Base-by-base conservation (phyloP, 2,797 vertebrate genomes). In the Protonibea diacanthus region DNA sequence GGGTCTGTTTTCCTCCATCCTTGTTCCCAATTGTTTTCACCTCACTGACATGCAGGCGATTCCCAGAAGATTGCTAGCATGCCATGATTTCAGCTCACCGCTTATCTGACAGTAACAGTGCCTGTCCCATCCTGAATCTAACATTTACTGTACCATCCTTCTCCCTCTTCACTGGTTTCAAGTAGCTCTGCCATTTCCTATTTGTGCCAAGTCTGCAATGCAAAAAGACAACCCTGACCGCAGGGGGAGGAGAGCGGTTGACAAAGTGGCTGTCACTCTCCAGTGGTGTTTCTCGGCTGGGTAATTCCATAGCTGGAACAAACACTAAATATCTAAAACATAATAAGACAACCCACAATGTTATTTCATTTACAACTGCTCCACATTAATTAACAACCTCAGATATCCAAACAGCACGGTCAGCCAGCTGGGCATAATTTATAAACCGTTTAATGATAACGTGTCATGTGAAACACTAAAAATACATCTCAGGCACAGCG, bases 21-120 rank as follows among this genome's bases (percentile, higher is more conserved):
- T 64, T 63, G 49, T 74, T 79, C 53, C 42, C 55, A 18, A 9
- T 65, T 71, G 84, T 71, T 66, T 66, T 61, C 84, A 91, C 86
- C 86, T 88, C 65, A 33, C 84, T 90, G 85, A 91, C 85, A 87
- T 61, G 83, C 80, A 76, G 86, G 74, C 78, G 58, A 83, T 89
- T 93, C 93, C 86, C 84, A 58, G 71, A 27, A 85, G 93, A 92
- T 74, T 71, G 57, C 83, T 57, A 51, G 71, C 78, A 60, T 74
- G 81, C 85, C 85, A 88, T 38, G 25, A 60, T 84, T 85, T 86
- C 87, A 83, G 85, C 86, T 78, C 82, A 59, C 49, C 3, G 77
- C 91, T 93, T 94, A 93, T 93, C 91, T 90, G 91, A 92, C 89
- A 91, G 89, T 74, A 87, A 45, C 92, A 94, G 92, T 9, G 81